Base-by-base conservation (phyloP, 2,888 invertebrate species). In the Drosophila anomalipes region DNA sequence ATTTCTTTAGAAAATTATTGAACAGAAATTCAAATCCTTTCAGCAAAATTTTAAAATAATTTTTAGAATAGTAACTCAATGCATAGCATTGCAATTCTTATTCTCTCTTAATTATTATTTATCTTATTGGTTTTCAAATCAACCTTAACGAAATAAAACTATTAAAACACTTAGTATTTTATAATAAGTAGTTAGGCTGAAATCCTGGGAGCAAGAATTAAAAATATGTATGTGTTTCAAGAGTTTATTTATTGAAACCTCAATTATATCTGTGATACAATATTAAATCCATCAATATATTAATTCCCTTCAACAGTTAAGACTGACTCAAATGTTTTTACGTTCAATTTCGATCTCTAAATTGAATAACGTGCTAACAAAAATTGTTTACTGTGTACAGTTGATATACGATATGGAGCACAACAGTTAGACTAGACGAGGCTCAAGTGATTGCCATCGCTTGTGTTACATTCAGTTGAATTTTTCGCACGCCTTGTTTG, bases 401-500 rank as follows among this genome's bases (percentile, higher is more conserved):
- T 16, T 32, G 14, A 32, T 6, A 30, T 57, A 2, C n/a, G 44
- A 44, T 37, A 37, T 54, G 3, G 16, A 35, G 35, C n/a, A 12
- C 41, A 26, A n/a, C 10, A 26, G 12, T 52, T 39, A 7, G 61
- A 16, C 52, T 39, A 52, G 51, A 49, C 57, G 2, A 41, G 41
- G 19, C 65, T 83, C 61, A 81, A 82, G 77, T 74, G 70, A 52
- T 66, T 57, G 30, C 35, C 33, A 44, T 7, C 22, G 75, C 69
- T 84, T 70, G 57, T 37, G 63, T 89, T 88, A 77, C 90, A 80
- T 90, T 90, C 88, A 33, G 39, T 53, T 60, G 89, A 90, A 88
- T 64, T 89, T 88, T 81, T 79, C 85, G 91, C 83, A 80, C 66
- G 68, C 56, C 76, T 73, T 63, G 76, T 88, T 89, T 88, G 88